Conservation (phyloP, 2,113 vertebrate genomes). For the Fregetta grallaria region DNA sequence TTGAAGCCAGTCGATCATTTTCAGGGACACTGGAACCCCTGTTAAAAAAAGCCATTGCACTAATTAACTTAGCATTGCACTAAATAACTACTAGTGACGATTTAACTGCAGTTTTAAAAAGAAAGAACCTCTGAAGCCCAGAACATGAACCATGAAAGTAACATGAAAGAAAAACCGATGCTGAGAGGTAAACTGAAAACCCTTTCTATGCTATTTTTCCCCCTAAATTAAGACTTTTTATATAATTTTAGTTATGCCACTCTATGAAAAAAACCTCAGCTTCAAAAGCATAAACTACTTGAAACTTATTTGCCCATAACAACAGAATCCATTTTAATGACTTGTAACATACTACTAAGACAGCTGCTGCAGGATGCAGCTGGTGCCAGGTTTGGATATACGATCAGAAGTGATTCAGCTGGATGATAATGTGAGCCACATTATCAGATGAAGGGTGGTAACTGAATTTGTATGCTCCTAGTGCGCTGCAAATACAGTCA, state of each 20-base stretch:
- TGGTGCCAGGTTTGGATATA: not conserved
- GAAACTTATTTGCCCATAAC: not conserved
- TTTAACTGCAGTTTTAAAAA: not conserved
- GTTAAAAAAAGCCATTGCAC: slow-evolving; percentile 36
- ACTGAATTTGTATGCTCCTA: not conserved
- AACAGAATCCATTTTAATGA: not conserved
- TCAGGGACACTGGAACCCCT: slow-evolving; percentile 93
- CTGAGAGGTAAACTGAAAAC: not conserved
- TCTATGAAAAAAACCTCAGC: not conserved
- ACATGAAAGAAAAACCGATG: not conserved
- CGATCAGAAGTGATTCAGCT: not conserved
- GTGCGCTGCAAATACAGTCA: not conserved
- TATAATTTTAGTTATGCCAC: not conserved
- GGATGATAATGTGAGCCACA: not conserved
- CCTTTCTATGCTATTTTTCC: not conserved
- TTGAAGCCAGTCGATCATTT: slow-evolving; percentile 91
- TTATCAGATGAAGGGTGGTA: not conserved
- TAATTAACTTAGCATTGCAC: not conserved
- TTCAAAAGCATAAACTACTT: not conserved
- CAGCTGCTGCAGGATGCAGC: not conserved
- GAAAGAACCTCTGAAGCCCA: not conserved
- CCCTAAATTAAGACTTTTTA: not conserved
- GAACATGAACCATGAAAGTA: not conserved
- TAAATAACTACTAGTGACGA: not conserved
- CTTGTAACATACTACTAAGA: not conserved